Base-by-base conservation (phyloP, 2,113 vertebrate species). In the Smithornis capensis region DNA sequence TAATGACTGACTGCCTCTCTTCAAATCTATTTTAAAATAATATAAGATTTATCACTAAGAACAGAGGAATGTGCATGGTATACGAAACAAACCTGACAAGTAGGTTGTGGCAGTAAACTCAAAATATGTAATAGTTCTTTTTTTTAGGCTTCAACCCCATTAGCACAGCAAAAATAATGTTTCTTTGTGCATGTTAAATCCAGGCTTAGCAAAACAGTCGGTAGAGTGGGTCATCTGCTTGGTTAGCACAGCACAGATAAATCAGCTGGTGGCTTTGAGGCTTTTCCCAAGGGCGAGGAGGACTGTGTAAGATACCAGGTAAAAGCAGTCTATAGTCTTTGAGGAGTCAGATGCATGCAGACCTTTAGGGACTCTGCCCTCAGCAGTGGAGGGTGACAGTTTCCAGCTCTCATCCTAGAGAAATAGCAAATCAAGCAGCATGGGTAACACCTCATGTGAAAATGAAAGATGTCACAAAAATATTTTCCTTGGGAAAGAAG, bases 221-320 rank as follows among this genome's bases (percentile, higher is more conserved):
- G 76, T 25, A 37, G 77, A 52, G 29, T 2, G 12, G 33, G 53
- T 76, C 62, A 73, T 53, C 63, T 70, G 59, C 68, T 56, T 56
- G 40, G 23, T 49, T 73, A 75, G 84, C 24, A 6, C 4, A 78
- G 47, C 59, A 35, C 9, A 31, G 57, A 24, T 24, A n/a, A 22
- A 63, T 50, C 53, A 69, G 14, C 19, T 47, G 23, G 12, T 75
- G 50, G 21, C 22, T 35, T 80, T 77, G 15, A 42, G 33, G 50
- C 59, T 67, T 86, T 50, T 35, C 76, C 37, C 19, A 6, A 5
- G 17, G 45, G 55, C 2, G 10, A 77, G 59, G n/a, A 82, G 55
- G 35, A 28, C 35, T 59, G 28, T 52, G 40, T 29, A 44, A 1
- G 0, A 24, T 24, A 17, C 12, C 1, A 1, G 1, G 6, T 14